Conservation (phyloP, 2,888 invertebrate genomes). For the Sminthurides aquaticus region DNA sequence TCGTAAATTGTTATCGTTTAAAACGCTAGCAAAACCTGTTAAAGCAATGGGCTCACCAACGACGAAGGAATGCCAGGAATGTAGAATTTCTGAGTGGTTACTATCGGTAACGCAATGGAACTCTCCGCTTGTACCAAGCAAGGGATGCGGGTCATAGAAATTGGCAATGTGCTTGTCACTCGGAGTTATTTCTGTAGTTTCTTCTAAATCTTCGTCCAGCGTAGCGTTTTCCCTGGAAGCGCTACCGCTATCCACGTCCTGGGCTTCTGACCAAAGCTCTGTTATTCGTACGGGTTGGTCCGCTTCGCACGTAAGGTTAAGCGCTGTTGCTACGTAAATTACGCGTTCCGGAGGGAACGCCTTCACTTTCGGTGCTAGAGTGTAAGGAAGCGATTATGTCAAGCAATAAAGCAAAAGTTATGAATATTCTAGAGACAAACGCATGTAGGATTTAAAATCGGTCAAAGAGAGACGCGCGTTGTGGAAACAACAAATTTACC, state of each 20-base stretch:
- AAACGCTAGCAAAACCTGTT: too few species aligned
- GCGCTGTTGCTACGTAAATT: constrained; percentile 3
- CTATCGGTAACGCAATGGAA: constrained; percentile 13
- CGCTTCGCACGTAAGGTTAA: constrained; percentile 16
- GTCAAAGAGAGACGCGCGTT: too few species aligned
- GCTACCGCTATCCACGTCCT: not conserved
- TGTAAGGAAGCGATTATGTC: too few species aligned
- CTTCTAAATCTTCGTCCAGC: constrained; percentile 12
- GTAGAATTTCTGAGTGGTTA: not conserved
- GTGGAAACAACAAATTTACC: too few species aligned
- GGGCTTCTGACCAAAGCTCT: constrained; percentile 1
- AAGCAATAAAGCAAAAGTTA: too few species aligned
- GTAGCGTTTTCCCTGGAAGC: not conserved
- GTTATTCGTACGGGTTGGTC: constrained; percentile 11
- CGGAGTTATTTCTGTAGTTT: constrained; percentile 13
- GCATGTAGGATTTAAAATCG: too few species aligned
- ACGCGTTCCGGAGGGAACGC: constrained; percentile 2
- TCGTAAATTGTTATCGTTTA: too few species aligned
- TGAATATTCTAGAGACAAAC: too few species aligned
- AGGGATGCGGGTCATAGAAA: constrained; percentile 5
- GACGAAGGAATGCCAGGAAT: constrained; percentile 13
- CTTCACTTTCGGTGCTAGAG: constrained; percentile 1
- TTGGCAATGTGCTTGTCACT: constrained; percentile 11
- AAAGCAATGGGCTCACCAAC: too few species aligned
- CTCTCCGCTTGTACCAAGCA: not conserved